Base-by-base conservation (phyloP, 2,888 invertebrate genomes). In the Merodon equestris region DNA sequence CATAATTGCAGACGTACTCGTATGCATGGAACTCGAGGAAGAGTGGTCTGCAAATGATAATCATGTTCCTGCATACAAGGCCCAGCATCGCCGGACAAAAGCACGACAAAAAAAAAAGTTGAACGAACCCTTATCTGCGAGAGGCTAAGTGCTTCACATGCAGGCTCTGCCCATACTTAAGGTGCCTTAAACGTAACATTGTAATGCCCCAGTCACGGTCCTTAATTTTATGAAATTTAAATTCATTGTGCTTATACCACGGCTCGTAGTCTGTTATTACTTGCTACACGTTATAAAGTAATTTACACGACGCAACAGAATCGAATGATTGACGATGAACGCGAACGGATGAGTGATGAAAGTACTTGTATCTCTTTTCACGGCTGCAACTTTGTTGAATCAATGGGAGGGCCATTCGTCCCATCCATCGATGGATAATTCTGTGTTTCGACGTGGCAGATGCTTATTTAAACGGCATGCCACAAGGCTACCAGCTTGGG, bases 221-320 rank as follows among this genome's bases (percentile, higher is more conserved):
- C 54, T 64, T 79, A 70, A 74, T 74, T 79, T 79, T 66, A 54
- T 64, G 58, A 74, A 79, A 79, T 79, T 74, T 70, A 61, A 79
- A 68, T 74, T 68, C 74, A 79, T 74, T 79, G 79, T 74, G 7
- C 27, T 79, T 79, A 64, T 47, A 51, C 54, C 63, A 48, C 68
- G 74, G 70, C 60, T 79, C 56, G 10, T 7, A 44, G 57, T 42
- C 40, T 74, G 64, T 74, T 74, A 79, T 79, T 79, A 74, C 68
- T 74, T 64, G 54, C 38, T 66, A 63, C 54, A 73, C 68, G 64
- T 70, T 79, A 79, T 79, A 61, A 79, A 79, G 79, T 74, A 79
- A 79, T 79, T 79, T 79, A 70, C 68, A 79, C 64, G 68, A 64
- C 34, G 60, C 34, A 53, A 34, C 34, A 45, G 36, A 17, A 40